Base-by-base conservation (phyloP, 2,888 invertebrate genomes). In the Horisme vitalbata region DNA sequence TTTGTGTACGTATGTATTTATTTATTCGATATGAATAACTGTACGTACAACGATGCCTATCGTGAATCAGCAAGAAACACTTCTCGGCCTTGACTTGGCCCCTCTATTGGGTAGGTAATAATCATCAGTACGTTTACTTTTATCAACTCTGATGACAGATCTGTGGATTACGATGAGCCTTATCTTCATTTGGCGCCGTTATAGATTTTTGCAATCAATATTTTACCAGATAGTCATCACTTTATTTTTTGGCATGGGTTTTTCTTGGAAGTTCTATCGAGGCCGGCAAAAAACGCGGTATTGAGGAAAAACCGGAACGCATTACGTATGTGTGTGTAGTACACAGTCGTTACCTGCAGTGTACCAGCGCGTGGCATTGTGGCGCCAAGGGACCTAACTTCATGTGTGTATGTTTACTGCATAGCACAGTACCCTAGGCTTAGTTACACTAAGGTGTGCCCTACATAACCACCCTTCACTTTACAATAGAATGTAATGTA, bases 391-490 rank as follows among this genome's bases (percentile, higher is more conserved):
- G 6, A 13, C 43, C 24, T 37, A 27, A 27, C 11, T 10, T 14
- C 32, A 14, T 32, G 34, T 15, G 30, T 28, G 28, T 39, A 32
- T 37, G 27, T 33, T 20, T 14, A 12, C 15, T 24, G 20, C 10
- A 26, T 41, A 20, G 41, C 41, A 51, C 37, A 49, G 55, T 59
- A 55, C 49, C 53, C 52, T 57, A 46, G 32, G 55, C 57, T 59
- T 59, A 63, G 45, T 35, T 34, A 11, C 13, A 32, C 45, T 38
- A 44, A 45, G 55, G 57, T 55, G 59, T 59, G 68, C 61, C 66
- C 71, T 65, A 71, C 64, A 68, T 70, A 59, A 59, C 60, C n/a
- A 58, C 69, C 68, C 69, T 68, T 67, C 63, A 60, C 64, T 63
- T 59, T 55, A 61, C 63, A 64, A 64, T 60, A 61, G 52, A 65